These are phyloP conservation scores for Jacana jacana DNA, from an alignment of 2,113 vertebrate genomes.

Conservation along the genomic window DNA sequence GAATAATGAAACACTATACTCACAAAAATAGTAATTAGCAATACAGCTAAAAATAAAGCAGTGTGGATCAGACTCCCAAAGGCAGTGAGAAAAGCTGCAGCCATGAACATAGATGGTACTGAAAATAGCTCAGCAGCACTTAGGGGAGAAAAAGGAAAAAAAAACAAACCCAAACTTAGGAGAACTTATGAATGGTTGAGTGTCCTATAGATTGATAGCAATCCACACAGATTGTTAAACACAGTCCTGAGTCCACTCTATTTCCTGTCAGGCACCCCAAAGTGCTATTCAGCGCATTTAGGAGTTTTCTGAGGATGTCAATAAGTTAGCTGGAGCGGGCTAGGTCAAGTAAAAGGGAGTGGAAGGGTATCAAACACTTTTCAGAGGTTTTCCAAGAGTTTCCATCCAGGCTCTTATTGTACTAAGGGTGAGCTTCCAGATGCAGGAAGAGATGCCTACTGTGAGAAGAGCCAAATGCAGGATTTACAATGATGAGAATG, in stretches of 20 bases:
- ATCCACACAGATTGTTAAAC: not conserved
- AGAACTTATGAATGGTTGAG: not conserved
- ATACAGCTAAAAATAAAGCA: constrained; percentile 65
- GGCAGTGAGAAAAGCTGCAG: constrained; percentile 60
- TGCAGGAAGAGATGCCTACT: not conserved
- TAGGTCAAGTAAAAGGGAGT: not conserved
- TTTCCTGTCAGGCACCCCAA: not conserved
- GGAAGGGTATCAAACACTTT: not conserved
- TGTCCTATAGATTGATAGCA: not conserved
- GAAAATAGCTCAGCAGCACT: constrained; percentile 43
- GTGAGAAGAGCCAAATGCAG: not conserved
- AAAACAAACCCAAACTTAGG: not conserved
- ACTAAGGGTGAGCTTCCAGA: not conserved
- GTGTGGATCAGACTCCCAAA: constrained; percentile 42
- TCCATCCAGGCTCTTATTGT: not conserved
- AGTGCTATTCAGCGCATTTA: not conserved
- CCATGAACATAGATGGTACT: constrained; percentile 46
- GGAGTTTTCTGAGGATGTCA: not conserved
- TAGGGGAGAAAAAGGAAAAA: not conserved
- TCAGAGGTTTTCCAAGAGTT: not conserved
- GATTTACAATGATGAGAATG: not conserved
- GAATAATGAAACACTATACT: constrained; percentile 37
- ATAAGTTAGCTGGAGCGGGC: not conserved
- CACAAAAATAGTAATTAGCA: constrained; percentile 65
- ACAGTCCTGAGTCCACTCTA: not conserved